These are phyloP conservation scores for Entomobrya proxima DNA, from an alignment of 2,888 invertebrate species.

Conservation along the genomic window DNA sequence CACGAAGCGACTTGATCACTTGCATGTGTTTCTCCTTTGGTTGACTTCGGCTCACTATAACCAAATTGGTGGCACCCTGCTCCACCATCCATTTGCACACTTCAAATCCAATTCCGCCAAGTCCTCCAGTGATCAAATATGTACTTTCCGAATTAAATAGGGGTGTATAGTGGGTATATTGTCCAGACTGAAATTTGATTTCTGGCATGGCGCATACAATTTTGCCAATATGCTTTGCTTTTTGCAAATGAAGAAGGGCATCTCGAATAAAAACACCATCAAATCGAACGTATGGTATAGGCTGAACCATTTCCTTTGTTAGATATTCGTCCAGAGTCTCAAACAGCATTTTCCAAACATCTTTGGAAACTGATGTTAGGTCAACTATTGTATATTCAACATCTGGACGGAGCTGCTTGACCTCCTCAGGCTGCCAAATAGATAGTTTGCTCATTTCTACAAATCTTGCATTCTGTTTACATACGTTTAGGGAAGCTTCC, in stretches of 20 bases:
- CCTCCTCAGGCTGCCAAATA: slow-evolving; percentile 63
- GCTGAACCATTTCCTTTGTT: not conserved
- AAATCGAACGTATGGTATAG: slow-evolving; percentile 64
- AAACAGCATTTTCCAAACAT: slow-evolving; percentile 20
- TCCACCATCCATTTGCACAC: slow-evolving; percentile 67
- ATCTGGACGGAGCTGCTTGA: slow-evolving; percentile 51
- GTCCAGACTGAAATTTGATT: slow-evolving; percentile 1
- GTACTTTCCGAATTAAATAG: slow-evolving; percentile 54
- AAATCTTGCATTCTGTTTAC: slow-evolving; percentile 50
- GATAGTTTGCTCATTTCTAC: slow-evolving; percentile 68
- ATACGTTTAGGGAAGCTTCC: slow-evolving; percentile 59
- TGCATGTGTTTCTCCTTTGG: slow-evolving; percentile 48
- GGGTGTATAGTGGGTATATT: not conserved
- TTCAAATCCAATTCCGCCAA: slow-evolving; percentile 70
- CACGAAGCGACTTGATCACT: slow-evolving; percentile 28
- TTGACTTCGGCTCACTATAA: slow-evolving; percentile 55
- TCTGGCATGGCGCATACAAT: slow-evolving; percentile 62
- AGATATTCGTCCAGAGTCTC: slow-evolving; percentile 27
- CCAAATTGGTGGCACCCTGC: slow-evolving; percentile 57
- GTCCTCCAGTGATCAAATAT: slow-evolving; percentile 59
- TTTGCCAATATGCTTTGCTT: slow-evolving; percentile 67
- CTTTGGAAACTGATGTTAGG: slow-evolving; percentile 12
- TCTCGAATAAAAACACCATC: slow-evolving; percentile 54
- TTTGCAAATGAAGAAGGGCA: slow-evolving; percentile 57
- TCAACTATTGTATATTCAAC: slow-evolving; percentile 61